These are phyloP conservation scores for Pharmacophagus antenor DNA, from an alignment of 2,888 invertebrate genomes.

Conservation along the genomic window DNA sequence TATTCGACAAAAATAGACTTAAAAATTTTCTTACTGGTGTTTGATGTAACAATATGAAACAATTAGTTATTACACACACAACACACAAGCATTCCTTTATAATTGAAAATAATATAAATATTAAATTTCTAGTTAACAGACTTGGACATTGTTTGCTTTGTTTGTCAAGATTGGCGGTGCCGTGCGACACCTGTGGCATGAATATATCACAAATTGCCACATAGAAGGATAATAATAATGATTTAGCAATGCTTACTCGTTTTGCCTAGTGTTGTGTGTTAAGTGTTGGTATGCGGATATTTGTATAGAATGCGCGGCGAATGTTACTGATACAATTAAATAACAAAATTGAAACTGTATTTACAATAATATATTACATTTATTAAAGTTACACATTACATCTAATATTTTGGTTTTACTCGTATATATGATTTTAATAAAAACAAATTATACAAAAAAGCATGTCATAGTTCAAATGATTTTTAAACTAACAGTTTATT, in stretches of 20 bases:
- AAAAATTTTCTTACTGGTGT: not conserved
- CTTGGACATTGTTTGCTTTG: conserved; percentile 15
- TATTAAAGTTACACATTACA: no score
- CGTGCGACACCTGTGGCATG: conserved; percentile 2
- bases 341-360: no score
- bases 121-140: not conserved
- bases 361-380: no score
- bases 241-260: not conserved
- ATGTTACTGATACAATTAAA: not conserved
- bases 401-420: no score
- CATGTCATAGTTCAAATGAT: no score
- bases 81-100: not conserved
- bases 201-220: not conserved
- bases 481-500: no score
- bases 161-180: conserved; percentile 17
- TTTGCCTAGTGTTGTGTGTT: not conserved
- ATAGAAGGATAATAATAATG: not conserved
- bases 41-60: no score
- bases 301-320: not conserved
- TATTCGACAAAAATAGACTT: not conserved
- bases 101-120: not conserved
- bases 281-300: not conserved
- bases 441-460: no score
- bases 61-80: not conserved
- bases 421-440: no score